A percentile compares a stretch with the other conserved stretches of the same genome.
phyloP scores from a whole-genome alignment of 2,888 invertebrate genomes.

The Orthosia gothica region DNA sequence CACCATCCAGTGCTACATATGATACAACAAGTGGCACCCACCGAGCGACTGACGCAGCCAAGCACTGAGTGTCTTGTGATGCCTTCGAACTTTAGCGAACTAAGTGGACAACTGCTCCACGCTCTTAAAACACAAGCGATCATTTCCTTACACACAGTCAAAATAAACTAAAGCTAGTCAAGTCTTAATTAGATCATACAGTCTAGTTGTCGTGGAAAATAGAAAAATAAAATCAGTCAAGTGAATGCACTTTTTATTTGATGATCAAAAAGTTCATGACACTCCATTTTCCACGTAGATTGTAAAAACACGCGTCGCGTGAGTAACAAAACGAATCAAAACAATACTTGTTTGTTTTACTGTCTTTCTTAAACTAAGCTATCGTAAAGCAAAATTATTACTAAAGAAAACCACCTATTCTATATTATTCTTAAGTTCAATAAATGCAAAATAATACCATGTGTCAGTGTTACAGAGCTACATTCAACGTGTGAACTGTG shows the following conservation, averaged over 20 bases:
- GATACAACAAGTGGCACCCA: slow-evolving; percentile 71
- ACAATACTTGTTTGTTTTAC: slow-evolving; percentile 65
- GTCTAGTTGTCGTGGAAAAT: slow-evolving; percentile 81
- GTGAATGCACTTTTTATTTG: slow-evolving; percentile 79
- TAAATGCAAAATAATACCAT: slow-evolving; percentile 72
- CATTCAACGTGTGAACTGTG: slow-evolving; percentile 63
- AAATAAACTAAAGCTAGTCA: slow-evolving; percentile 59
- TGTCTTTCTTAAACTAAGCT: slow-evolving; percentile 65
- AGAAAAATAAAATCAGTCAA: slow-evolving; percentile 82
- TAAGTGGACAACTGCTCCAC: slow-evolving; percentile 72
- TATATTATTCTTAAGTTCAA: slow-evolving; percentile 69
- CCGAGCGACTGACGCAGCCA: slow-evolving; percentile 69
- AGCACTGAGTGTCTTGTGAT: slow-evolving; percentile 62
- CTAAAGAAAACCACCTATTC: slow-evolving; percentile 69
- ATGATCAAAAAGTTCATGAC: slow-evolving; percentile 72
- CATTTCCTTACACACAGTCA: slow-evolving; percentile 70
- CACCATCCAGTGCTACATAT: slow-evolving; percentile 60
- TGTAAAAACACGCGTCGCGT: slow-evolving; percentile 64
- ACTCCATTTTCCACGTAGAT: slow-evolving; percentile 84
- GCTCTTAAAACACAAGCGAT: slow-evolving; percentile 77
- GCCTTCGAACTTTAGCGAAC: slow-evolving; percentile 71
- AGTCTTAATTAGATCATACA: slow-evolving; percentile 58
- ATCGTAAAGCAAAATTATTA: slow-evolving; percentile 61
- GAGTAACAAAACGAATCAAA: slow-evolving; percentile 60
- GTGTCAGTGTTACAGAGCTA: slow-evolving; percentile 64